Evolutionary conservation across 2,888 invertebrate species (phyloP).

Genomic region (Amblyteles armatorius): DNA sequence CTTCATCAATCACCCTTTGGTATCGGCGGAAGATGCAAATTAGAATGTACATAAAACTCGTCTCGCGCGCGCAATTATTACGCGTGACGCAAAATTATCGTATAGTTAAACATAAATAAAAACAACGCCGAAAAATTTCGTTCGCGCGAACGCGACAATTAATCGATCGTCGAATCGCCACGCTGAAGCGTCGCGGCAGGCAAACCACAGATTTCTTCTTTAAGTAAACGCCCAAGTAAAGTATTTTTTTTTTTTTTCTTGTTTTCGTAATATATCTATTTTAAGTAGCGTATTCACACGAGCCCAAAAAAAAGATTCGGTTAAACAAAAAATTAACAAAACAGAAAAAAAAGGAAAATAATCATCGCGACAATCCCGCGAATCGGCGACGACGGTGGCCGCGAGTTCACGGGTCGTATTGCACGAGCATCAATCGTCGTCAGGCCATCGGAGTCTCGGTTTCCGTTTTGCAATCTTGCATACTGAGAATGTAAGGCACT

Average conservation of each 20-base stretch:
- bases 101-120: conserved; percentile 12
- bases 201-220: conserved; percentile 42
- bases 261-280: conserved; percentile 39
- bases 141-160: not conserved
- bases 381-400: not conserved
- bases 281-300: conserved; percentile 70
- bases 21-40: conserved; percentile 65
- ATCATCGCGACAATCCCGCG: not conserved
- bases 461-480: conserved; percentile 83
- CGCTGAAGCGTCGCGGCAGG: conserved; percentile 4
- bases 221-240: conserved; percentile 62
- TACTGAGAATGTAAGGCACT: conserved; percentile 94
- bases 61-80: not conserved
- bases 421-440: conserved; percentile 77
- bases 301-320: conserved; percentile 3
- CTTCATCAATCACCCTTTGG: conserved; percentile 58
- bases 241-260: conserved; percentile 51
- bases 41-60: conserved; percentile 35
- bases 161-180: not conserved
- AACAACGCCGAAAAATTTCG: not conserved
- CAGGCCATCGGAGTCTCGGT: conserved; percentile 82
- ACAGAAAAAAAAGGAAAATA: conserved; percentile 19
- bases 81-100: not conserved
- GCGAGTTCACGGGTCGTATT: conserved; percentile 69
- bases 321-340: not conserved